Percentiles rank a stretch among this genome's conserved stretches.
Conservation (phyloP, 2,113 vertebrate genomes). For the Galeopterus variegatus region DNA sequence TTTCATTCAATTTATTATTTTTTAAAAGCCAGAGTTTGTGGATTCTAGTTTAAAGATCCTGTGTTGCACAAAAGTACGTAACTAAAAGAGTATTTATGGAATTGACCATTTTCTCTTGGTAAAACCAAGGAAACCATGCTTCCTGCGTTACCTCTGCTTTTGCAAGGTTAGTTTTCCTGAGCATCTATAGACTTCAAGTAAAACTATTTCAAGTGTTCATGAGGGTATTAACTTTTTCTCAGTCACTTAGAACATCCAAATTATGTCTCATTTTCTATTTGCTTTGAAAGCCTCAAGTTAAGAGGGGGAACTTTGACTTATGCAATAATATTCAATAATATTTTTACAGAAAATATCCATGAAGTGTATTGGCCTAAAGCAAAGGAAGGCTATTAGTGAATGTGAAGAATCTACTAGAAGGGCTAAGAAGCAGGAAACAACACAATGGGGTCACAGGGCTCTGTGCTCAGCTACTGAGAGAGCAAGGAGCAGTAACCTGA, state of each 20-base stretch:
- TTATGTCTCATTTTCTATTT: not conserved
- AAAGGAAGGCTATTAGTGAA: not conserved
- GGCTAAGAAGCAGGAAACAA: not conserved
- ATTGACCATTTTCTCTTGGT: not conserved
- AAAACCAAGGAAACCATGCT: not conserved
- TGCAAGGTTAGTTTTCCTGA: not conserved
- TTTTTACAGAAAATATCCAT: conserved; percentile 18
- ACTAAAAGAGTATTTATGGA: not conserved
- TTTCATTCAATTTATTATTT: conserved; percentile 33
- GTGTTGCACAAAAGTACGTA: not conserved
- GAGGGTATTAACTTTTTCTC: not conserved
- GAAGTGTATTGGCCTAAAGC: not conserved
- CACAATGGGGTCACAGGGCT: not conserved
- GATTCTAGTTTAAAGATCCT: conserved; percentile 14
- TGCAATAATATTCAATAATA: not conserved
- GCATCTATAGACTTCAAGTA: not conserved
- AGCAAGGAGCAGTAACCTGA: not conserved
- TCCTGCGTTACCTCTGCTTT: not conserved
- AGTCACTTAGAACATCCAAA: not conserved
- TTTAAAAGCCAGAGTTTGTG: conserved; percentile 36
- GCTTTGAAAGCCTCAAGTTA: conserved; percentile 1
- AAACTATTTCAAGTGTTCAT: not conserved
- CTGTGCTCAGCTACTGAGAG: not conserved
- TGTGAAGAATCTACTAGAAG: not conserved
- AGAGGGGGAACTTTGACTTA: not conserved